Evolutionary conservation across 2,113 vertebrate species (phyloP).

Genomic region (Calidris pugnax): DNA sequence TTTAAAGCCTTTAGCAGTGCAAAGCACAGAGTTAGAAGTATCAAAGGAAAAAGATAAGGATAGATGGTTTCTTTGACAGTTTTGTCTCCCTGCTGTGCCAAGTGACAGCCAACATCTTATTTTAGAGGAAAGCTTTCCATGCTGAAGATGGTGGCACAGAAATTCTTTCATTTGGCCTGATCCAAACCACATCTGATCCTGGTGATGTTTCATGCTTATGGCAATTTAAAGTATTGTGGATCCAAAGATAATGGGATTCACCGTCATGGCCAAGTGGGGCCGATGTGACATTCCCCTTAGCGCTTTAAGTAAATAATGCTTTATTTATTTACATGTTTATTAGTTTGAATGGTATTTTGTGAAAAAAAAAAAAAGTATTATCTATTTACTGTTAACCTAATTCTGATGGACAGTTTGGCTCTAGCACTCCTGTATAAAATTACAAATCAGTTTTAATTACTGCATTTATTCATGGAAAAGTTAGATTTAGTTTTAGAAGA

Average conservation of each 20-base stretch:
- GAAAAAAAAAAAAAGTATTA: not conserved
- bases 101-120: constrained; percentile 32
- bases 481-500: not conserved
- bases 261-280: not conserved
- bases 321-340: not conserved
- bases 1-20: constrained; percentile 16
- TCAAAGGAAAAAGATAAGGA: constrained; percentile 26
- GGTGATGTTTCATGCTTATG: not conserved
- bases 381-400: not conserved
- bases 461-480: not conserved
- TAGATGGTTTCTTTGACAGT: constrained; percentile 25
- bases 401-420: not conserved
- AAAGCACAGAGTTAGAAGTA: constrained; percentile 16
- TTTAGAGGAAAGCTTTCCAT: not conserved
- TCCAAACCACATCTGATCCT: not conserved
- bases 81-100: constrained; percentile 32
- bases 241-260: not conserved
- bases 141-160: not conserved
- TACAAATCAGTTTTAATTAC: not conserved
- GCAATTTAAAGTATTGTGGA: not conserved
- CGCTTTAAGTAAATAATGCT: not conserved
- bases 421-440: not conserved
- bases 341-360: not conserved
- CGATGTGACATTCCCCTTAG: not conserved
- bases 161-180: not conserved